phyloP scores from a whole-genome alignment of 2,797 vertebrate species.

The Hylomyscus alleni region DNA sequence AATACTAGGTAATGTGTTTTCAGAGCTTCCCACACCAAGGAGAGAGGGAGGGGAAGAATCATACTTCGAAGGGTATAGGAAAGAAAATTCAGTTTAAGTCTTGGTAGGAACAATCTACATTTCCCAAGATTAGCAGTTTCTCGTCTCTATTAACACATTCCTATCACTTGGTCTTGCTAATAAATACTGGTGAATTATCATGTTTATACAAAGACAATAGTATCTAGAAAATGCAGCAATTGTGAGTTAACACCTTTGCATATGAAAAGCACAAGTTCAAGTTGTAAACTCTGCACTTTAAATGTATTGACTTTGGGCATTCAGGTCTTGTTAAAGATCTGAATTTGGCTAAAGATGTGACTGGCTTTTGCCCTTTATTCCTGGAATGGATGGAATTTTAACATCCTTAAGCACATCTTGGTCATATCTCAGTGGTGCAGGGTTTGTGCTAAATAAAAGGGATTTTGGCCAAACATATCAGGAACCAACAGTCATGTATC shows the following conservation, averaged over 20 bases:
- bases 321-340: not conserved
- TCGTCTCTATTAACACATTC: not conserved
- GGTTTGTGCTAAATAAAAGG: not conserved
- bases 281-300: not conserved
- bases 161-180: not conserved
- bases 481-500: too few relatives aligned
- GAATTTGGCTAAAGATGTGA: not conserved
- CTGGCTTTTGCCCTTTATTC: not conserved
- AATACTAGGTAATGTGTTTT: constrained; percentile 49
- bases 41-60: not conserved
- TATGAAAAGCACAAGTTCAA: not conserved
- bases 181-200: not conserved
- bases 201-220: not conserved
- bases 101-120: not conserved
- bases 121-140: not conserved
- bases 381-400: not conserved
- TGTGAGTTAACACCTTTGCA: not conserved
- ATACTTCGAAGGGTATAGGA: constrained; percentile 3
- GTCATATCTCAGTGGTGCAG: not conserved
- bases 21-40: not conserved
- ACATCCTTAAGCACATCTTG: not conserved
- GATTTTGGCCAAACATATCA: too few relatives aligned
- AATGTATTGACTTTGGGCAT: not conserved
- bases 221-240: not conserved
- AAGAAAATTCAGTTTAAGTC: not conserved